Percentiles rank a stretch among this genome's conserved stretches.
phyloP scores from a whole-genome alignment of 2,888 invertebrate genomes.

The Glyphotaelius pellucidus region DNA sequence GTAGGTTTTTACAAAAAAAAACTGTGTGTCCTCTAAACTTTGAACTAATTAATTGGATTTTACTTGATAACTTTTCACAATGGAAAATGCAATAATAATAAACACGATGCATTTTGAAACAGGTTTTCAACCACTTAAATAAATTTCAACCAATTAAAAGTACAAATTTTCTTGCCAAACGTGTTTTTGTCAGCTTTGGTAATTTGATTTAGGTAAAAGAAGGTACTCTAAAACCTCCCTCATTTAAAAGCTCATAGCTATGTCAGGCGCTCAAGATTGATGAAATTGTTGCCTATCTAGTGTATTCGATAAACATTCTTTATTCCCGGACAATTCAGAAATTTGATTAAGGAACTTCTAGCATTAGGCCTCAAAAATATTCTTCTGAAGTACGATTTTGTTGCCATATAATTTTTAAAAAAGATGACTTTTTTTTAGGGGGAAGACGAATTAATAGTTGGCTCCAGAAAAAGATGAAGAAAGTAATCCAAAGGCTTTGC shows the following conservation, averaged over 20 bases:
- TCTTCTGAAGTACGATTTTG: neutral
- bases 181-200: too few species aligned
- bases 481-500: too few species aligned
- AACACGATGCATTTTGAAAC: neutral
- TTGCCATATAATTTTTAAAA: neutral
- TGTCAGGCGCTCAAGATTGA: too few species aligned
- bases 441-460: too few species aligned
- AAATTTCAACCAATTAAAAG: neutral
- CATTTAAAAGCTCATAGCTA: too few species aligned
- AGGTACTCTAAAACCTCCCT: too few species aligned
- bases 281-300: too few species aligned
- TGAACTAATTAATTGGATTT: neutral
- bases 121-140: neutral
- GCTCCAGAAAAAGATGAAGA: too few species aligned
- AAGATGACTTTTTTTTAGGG: neutral
- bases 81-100: neutral
- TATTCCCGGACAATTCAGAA: too few species aligned
- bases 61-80: neutral
- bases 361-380: neutral
- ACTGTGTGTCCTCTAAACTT: neutral
- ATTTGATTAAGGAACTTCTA: too few species aligned
- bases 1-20: neutral
- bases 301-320: too few species aligned
- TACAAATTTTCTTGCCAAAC: neutral
- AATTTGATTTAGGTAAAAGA: too few species aligned